phyloP scores from a whole-genome alignment of 2,797 vertebrate genomes.

The Gobionotothen gibberifrons region DNA sequence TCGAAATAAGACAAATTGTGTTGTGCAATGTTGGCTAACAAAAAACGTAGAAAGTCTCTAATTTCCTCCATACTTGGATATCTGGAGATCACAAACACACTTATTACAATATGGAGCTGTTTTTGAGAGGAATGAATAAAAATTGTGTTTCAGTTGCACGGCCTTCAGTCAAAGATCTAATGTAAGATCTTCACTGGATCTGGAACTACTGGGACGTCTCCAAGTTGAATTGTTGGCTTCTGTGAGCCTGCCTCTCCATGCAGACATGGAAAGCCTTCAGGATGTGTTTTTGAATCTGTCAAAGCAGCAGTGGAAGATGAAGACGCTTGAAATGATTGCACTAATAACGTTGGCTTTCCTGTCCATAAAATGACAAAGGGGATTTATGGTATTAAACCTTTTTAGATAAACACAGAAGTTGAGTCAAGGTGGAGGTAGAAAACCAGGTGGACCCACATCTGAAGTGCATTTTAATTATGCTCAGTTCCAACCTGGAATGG shows the following conservation, averaged over 20 bases:
- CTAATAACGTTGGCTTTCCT: constrained; percentile 41
- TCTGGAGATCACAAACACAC: constrained; percentile 1
- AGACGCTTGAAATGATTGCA: constrained; percentile 41
- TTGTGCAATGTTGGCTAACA: constrained; percentile 4
- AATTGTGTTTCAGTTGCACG: constrained; percentile 9
- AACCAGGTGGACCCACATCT: constrained; percentile 1
- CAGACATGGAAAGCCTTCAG: constrained; percentile 47
- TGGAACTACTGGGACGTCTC: constrained; percentile 28
- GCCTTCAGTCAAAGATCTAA: constrained; percentile 30
- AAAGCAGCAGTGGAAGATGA: constrained; percentile 32
- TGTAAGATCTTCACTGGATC: constrained; percentile 2
- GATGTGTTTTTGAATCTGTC: constrained; percentile 25
- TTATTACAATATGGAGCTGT: constrained; percentile 30
- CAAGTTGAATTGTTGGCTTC: constrained; percentile 47
- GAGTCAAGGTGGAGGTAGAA: constrained; percentile 12
- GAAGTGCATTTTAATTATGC: constrained; percentile 8
- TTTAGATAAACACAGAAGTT: constrained; percentile 14
- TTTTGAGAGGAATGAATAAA: constrained; percentile 26
- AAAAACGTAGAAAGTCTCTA: constrained; percentile 4
- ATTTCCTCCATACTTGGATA: constrained; percentile 14
- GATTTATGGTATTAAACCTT: constrained; percentile 32
- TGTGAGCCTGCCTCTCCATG: constrained; percentile 24
- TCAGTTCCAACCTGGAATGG: not conserved
- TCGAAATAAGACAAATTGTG: constrained; percentile 6
- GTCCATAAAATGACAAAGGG: constrained; percentile 14